These are phyloP conservation scores for Pangasius sanitwongsei DNA, from an alignment of 2,797 vertebrate genomes.

Conservation along the genomic window DNA sequence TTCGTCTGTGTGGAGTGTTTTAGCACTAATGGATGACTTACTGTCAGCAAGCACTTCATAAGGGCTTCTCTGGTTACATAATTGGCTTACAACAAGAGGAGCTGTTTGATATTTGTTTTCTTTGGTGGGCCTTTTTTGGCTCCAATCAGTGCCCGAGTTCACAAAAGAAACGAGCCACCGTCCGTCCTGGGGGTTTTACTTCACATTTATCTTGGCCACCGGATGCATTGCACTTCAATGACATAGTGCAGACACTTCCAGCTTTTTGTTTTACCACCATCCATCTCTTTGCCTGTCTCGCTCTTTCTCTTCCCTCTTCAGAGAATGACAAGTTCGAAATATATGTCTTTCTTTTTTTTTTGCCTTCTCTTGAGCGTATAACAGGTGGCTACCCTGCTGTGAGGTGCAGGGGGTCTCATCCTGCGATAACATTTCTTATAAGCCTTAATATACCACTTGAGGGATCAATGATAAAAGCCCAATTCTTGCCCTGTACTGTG, in stretches of 20 bases:
- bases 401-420: not conserved
- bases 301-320: not conserved
- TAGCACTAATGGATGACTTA: constrained; percentile 48
- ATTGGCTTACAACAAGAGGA: constrained; percentile 52
- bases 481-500: constrained; percentile 30
- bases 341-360: not conserved
- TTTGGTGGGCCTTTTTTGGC: constrained; percentile 46
- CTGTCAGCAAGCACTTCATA: constrained; percentile 56
- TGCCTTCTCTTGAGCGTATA: not conserved
- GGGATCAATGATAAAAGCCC: constrained; percentile 44
- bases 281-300: constrained; percentile 44
- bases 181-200: constrained; percentile 47
- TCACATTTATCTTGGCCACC: constrained; percentile 59
- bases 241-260: constrained; percentile 54
- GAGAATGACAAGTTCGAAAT: constrained; percentile 4
- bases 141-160: constrained; percentile 18
- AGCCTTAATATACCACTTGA: constrained; percentile 1
- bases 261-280: constrained; percentile 50
- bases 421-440: not conserved
- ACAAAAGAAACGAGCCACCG: constrained; percentile 39
- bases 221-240: constrained; percentile 50
- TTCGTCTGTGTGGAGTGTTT: constrained; percentile 32
- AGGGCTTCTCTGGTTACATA: constrained; percentile 57
- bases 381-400: constrained; percentile 4
- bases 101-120: constrained; percentile 53